Evolutionary conservation across 2,113 vertebrate genomes (phyloP), one percentile per base, ranked within the genome.

Genomic region (Pollimyrus isidori): DNA sequence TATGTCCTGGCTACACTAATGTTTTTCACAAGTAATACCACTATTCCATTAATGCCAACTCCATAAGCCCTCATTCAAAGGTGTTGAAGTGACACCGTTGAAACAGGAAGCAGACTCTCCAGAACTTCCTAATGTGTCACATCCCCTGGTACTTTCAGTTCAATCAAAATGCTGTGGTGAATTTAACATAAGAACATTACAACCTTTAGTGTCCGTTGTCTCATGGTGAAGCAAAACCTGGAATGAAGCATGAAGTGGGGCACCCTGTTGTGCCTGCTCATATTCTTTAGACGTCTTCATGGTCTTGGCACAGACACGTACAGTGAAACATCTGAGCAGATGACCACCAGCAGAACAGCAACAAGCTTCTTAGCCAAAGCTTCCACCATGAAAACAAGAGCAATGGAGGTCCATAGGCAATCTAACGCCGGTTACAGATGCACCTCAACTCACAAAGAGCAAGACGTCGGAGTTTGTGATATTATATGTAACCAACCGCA

Each of bases 101-200:
- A 83, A 89, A 83, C 69, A 82, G 88, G 88, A 89, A 82, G n/a
- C 50, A 76, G 45, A 46, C 50, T 19, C 62, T 19, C 62, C 21
- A 88, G 35, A 42, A 46, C 53, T 88, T 65, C 87, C 87, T 65
- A 26, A 65, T 42, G n/a, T 82, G 13, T 82, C 48, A 50, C 49
- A 35, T 89, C 48, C 48, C 49, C 50, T 52, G 88, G 15, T 2
- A 82, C 13, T 21, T 80, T 56, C 23, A 52, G 49, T 50, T n/a
- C 15, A 3, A 23, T 30, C 17, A 7, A 4, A 88, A 48, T 3
- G 30, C 19, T 82, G 7, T 45, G 19, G 13, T 23, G 26, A 4
- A 15, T 46, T 26, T n/a, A 53, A 82, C 4, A 48, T 4, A 83
- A 45, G 30, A 23, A 23, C 26, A 19, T 46, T 23, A 23, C 0